Percentiles rank a stretch among this genome's conserved stretches.
Conservation (phyloP, 2,797 vertebrate genomes). For the Syngnathus acus region DNA sequence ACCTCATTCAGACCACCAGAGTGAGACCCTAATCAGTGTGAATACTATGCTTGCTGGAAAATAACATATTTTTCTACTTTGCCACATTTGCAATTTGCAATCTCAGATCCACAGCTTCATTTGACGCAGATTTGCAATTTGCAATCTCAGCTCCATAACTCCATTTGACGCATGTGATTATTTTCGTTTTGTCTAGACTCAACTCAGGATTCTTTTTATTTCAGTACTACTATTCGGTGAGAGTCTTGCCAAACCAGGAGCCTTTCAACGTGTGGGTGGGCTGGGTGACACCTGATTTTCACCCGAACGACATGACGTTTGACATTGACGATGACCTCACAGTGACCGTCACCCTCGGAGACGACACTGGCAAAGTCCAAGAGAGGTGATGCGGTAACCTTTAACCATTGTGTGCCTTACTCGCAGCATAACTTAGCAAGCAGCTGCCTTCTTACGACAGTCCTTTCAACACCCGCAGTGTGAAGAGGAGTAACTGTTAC, state of each 20-base stretch:
- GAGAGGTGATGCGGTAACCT: slow-evolving; percentile 73
- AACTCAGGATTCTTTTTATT: slow-evolving; percentile 17
- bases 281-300: slow-evolving; percentile 92
- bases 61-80: neutral
- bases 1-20: slow-evolving; percentile 80
- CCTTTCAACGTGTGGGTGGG: slow-evolving; percentile 90
- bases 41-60: neutral
- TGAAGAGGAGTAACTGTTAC: slow-evolving; percentile 89
- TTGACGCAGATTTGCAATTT: neutral
- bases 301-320: slow-evolving; percentile 75
- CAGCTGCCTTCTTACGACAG: neutral
- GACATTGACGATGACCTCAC: slow-evolving; percentile 79
- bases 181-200: neutral
- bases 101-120: neutral
- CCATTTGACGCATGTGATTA: neutral
- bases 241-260: slow-evolving; percentile 88
- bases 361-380: slow-evolving; percentile 91
- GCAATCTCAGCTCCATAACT: neutral
- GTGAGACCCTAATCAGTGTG: slow-evolving; percentile 52
- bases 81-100: neutral
- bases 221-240: slow-evolving; percentile 91
- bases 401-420: neutral
- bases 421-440: neutral
- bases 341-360: slow-evolving; percentile 88
- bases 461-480: slow-evolving; percentile 58